Evolutionary conservation across 1,140 invertebrate genomes (phyloP), one percentile per base, ranked within the genome.

Genomic region (Teleogryllus occipitalis): DNA sequence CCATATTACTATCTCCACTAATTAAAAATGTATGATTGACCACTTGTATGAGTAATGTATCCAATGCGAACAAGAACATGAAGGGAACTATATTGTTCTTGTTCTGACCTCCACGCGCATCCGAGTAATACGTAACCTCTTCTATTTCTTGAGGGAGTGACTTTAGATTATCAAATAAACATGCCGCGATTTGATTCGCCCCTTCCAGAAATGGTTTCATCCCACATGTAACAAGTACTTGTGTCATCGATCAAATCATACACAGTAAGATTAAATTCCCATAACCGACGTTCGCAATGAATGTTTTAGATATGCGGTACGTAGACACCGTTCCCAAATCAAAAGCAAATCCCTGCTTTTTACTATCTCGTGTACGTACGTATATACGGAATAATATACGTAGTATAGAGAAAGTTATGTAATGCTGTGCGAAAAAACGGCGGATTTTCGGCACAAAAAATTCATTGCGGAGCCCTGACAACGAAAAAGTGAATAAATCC

Each of bases 61-160:
- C n/a, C 27, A 77, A 39, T 12, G 10, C 76, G n/a, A n/a, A 82
- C 90, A 89, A 5, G 89, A 80, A 80, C 79, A 80, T 80, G 27
- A 76, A 82, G 39, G 83, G 76, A 8, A 83, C 47, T 7, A 80
- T 79, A 10, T 74, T 76, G 76, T 84, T 83, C 46, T 82, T 65
- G 74, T 84, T 84, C 79, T 84, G 83, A 78, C 82, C 80, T 7
- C 75, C 72, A 82, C 81, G 82, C 82, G 82, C 49, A 75, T 84
- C 83, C 46, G 75, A 80, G 72, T 80, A 84, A 21, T 82, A 81
- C 18, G 82, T 81, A 65, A 82, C n/a, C 54, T 22, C 27, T n/a
- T 47, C 7, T 18, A 75, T 74, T 49, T 81, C 48, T 21, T 15
- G 47, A 54, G 78, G 78, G 15, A 75, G 22, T n/a, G 75, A 15